Conservation (phyloP, 2,113 vertebrate species). For the Odontophorus gujanensis region DNA sequence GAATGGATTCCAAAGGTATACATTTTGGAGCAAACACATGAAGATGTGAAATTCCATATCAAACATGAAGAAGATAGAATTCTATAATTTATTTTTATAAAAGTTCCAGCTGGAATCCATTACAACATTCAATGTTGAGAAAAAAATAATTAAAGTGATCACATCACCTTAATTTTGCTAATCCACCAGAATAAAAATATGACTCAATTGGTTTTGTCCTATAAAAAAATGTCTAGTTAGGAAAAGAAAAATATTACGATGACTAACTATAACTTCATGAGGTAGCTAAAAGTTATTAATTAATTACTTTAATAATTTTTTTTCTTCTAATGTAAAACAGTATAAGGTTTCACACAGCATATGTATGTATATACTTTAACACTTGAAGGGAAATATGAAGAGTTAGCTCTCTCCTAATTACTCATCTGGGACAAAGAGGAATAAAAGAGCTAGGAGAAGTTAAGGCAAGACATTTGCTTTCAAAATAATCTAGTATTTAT, state of each 20-base stretch:
- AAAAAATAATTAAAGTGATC: background rate
- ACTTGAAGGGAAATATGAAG: conserved; percentile 2
- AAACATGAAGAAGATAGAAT: background rate
- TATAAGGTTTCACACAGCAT: background rate
- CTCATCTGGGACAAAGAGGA: background rate
- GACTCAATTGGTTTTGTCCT: background rate
- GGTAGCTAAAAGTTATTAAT: background rate
- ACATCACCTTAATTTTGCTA: background rate
- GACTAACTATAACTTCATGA: background rate
- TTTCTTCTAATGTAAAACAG: conserved; percentile 7
- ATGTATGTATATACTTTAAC: background rate
- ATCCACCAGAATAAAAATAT: background rate
- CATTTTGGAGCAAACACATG: background rate
- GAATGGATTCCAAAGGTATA: background rate
- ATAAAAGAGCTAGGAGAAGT: background rate
- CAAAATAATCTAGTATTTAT: background rate
- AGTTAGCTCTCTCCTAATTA: background rate
- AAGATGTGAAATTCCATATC: background rate
- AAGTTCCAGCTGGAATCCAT: background rate
- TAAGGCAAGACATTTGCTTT: background rate
- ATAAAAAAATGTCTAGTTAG: background rate
- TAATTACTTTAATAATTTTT: conserved; percentile 1
- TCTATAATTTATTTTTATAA: background rate
- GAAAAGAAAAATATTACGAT: background rate
- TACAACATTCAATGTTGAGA: background rate